Evolutionary conservation across 30 jellyfish, hydroid and myxozoan genomes (phyloP).

Genomic region (Rhopilema esculentum): DNA sequence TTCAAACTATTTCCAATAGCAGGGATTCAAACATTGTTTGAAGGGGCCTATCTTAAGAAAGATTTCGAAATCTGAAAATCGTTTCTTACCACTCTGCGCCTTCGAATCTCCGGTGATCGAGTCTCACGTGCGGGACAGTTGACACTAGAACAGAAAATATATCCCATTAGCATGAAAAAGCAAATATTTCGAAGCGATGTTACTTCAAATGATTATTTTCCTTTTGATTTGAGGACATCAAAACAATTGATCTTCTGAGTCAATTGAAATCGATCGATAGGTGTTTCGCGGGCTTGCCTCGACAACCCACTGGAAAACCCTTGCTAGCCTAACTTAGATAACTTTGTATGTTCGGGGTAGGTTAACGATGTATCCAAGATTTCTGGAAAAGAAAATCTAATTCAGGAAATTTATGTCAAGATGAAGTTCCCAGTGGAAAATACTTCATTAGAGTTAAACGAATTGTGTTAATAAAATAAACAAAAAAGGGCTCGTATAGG

Average conservation of each 20-base stretch:
- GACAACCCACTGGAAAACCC: too few species aligned
- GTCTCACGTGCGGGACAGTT: not conserved
- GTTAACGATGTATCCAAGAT: too few species aligned
- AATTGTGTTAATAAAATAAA: too few species aligned
- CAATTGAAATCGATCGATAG: not conserved
- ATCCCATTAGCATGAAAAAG: not conserved
- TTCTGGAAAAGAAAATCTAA: too few species aligned
- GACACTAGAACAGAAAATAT: not conserved
- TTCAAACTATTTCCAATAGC: not conserved
- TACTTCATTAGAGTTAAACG: not conserved
- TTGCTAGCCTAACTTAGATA: too few species aligned
- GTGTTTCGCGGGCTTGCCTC: not conserved
- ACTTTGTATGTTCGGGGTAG: too few species aligned
- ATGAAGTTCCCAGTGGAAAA: not conserved
- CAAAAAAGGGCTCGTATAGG: not conserved
- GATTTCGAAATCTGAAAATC: too few species aligned
- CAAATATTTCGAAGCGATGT: not conserved
- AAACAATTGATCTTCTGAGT: not conserved
- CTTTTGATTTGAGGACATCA: too few species aligned
- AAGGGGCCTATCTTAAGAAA: too few species aligned
- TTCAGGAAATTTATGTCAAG: too few species aligned
- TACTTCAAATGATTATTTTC: not conserved
- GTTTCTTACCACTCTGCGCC: conserved; percentile 28
- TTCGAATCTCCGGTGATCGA: conserved; percentile 25
- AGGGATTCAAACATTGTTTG: too few species aligned